These are phyloP conservation scores for Drosophila parabipectinata DNA, from an alignment of 1,140 invertebrate species.

Conservation along the genomic window DNA sequence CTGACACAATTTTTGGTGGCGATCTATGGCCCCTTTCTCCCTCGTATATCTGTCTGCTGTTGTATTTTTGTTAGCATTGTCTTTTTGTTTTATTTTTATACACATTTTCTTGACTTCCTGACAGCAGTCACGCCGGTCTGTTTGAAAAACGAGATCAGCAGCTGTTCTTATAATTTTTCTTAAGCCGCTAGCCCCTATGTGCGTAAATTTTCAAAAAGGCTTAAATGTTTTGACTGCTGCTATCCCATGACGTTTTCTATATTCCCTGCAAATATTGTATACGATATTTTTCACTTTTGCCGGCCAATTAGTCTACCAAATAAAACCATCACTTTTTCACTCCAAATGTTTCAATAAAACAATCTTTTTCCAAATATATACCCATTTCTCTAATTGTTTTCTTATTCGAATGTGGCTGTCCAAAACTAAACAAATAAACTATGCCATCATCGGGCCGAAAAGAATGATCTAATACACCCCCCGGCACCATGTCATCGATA, in stretches of 20 bases:
- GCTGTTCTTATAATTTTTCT: slow-evolving; percentile 54
- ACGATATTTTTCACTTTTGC: not conserved
- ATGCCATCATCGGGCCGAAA: slow-evolving; percentile 68
- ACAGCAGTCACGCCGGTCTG: slow-evolving; percentile 27
- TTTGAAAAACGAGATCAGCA: slow-evolving; percentile 65
- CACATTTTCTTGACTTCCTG: slow-evolving; percentile 57
- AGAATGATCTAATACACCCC: slow-evolving; percentile 67
- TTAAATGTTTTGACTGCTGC: slow-evolving; percentile 39
- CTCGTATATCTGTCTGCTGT: slow-evolving; percentile 11
- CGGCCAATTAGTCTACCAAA: too few species aligned
- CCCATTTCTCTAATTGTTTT: slow-evolving; percentile 35
- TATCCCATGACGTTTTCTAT: not conserved
- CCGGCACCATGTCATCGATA: slow-evolving; percentile 67
- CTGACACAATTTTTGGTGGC: slow-evolving; percentile 69
- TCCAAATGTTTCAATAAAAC: not conserved
- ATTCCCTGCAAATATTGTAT: too few species aligned
- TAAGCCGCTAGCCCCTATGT: slow-evolving; percentile 16
- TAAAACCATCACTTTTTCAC: not conserved
- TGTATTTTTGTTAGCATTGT: slow-evolving; percentile 44
- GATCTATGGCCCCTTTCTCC: slow-evolving; percentile 9
- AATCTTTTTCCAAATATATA: not conserved
- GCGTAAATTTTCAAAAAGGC: slow-evolving; percentile 30
- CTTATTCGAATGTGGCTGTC: not conserved
- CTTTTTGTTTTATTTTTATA: slow-evolving; percentile 72
- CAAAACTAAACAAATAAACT: slow-evolving; percentile 42